These are phyloP conservation scores for Oscheius sp. DNA, from an alignment of 2,888 invertebrate species.

Conservation along the genomic window DNA sequence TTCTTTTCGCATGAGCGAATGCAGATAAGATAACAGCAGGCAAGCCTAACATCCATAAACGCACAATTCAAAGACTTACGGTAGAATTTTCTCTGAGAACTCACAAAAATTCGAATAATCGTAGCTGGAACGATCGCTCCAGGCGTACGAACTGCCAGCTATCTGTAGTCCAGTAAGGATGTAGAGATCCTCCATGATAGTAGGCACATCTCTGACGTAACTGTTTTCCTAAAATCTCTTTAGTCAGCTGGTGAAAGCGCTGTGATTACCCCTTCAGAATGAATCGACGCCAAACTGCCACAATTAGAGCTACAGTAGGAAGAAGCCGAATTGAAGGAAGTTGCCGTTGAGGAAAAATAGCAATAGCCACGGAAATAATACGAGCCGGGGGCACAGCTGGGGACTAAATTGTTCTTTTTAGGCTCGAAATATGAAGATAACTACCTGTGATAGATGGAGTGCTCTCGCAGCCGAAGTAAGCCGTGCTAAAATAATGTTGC, in stretches of 20 bases:
- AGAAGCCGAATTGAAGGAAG: neutral
- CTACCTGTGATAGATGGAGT: neutral
- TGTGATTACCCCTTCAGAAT: neutral
- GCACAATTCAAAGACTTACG: too few species aligned
- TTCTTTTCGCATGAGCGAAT: too few species aligned
- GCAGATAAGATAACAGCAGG: too few species aligned
- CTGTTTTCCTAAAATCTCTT: constrained; percentile 3
- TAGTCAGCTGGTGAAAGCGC: neutral
- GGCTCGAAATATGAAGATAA: neutral
- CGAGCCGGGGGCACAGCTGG: neutral
- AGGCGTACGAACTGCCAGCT: neutral
- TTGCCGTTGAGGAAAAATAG: neutral
- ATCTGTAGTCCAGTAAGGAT: neutral
- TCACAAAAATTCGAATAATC: too few species aligned
- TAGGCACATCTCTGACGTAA: neutral
- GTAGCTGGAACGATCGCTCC: neutral
- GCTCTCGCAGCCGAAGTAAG: neutral
- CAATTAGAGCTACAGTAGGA: neutral
- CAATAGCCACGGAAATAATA: neutral
- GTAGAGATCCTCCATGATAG: neutral
- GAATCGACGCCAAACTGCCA: neutral
- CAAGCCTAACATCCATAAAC: too few species aligned
- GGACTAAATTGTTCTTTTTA: neutral
- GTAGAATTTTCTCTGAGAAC: too few species aligned
- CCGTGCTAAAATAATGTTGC: too few species aligned